A percentile compares a stretch with the other conserved stretches of the same genome.
These are phyloP conservation scores for Periphyllus acericola DNA, from an alignment of 2,888 invertebrate species.

Conservation along the genomic window DNA sequence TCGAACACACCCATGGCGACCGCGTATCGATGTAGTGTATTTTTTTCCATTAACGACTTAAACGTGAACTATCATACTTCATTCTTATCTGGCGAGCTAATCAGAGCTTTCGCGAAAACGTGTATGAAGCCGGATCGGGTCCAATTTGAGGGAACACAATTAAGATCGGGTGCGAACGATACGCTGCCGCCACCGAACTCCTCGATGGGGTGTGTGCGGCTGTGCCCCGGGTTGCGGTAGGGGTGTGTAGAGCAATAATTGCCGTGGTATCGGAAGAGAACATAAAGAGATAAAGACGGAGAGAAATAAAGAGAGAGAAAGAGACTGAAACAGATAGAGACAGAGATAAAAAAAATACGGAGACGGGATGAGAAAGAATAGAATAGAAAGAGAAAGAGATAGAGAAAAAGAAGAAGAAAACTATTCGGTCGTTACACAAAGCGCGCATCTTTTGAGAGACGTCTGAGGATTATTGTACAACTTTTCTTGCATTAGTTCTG, in stretches of 20 bases:
- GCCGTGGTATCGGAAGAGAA: background rate
- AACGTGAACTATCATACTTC: conserved; percentile 14
- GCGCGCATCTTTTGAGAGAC: conserved; percentile 55
- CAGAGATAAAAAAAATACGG: background rate
- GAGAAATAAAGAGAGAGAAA: background rate
- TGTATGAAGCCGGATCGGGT: conserved; percentile 3
- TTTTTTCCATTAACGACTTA: conserved; percentile 33
- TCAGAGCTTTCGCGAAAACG: conserved; percentile 6
- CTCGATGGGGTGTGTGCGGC: background rate
- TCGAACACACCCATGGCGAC: background rate
- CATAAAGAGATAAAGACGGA: background rate
- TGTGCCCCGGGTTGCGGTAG: background rate
- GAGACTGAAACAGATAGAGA: background rate
- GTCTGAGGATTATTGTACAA: conserved; percentile 56
- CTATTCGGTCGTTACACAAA: conserved; percentile 56
- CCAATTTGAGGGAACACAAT: conserved; percentile 56
- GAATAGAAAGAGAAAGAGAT: background rate
- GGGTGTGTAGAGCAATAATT: background rate
- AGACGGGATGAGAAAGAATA: background rate
- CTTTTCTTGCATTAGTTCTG: conserved; percentile 55
- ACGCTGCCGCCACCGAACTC: background rate
- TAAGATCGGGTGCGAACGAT: conserved; percentile 50
- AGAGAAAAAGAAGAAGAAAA: background rate
- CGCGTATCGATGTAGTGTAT: background rate
- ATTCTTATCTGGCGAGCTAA: conserved; percentile 37